These are phyloP conservation scores for Drosophila ustulata DNA, from an alignment of 2,888 invertebrate species.

Conservation along the genomic window DNA sequence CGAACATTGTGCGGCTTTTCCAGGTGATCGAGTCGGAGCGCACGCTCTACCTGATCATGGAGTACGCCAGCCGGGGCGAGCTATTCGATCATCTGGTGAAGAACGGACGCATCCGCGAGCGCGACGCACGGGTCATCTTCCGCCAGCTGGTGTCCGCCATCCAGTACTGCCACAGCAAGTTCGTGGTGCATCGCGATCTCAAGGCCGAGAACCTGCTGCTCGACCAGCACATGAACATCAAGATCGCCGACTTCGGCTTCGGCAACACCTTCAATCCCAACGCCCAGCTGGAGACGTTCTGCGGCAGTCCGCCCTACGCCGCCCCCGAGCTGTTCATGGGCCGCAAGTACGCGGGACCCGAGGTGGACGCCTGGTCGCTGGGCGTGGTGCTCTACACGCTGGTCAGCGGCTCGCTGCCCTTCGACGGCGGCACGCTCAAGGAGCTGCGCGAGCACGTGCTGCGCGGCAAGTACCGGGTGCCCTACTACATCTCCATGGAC, in stretches of 20 bases:
- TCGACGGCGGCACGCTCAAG: conserved; percentile 99
- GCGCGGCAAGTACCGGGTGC: conserved; percentile 98
- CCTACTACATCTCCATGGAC: conserved; percentile 99
- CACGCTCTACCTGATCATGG: conserved; percentile 99
- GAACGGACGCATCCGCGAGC: conserved; percentile 98
- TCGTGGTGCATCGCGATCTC: conserved; percentile 86
- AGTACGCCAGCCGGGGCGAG: conserved; percentile 99
- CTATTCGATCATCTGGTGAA: conserved; percentile 99
- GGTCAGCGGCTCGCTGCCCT: conserved; percentile 99
- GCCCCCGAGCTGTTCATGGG: conserved; percentile 99
- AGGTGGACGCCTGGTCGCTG: conserved; percentile 99
- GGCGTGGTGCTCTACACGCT: conserved; percentile 99
- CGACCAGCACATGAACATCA: conserved; percentile 99
- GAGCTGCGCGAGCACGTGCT: conserved; percentile 98
- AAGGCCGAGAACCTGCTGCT: conserved; percentile 99
- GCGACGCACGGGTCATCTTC: conserved; percentile 98
- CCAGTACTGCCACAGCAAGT: conserved; percentile 99
- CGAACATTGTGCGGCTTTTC: conserved; percentile 99
- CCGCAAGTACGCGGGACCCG: conserved; percentile 99
- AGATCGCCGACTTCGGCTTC: conserved; percentile 99
- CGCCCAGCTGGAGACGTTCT: conserved; percentile 99
- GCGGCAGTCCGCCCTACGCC: conserved; percentile 99
- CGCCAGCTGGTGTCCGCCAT: conserved; percentile 99
- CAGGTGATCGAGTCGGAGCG: conserved; percentile 99
- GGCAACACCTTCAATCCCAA: conserved; percentile 99